phyloP scores from a whole-genome alignment of 2,797 vertebrate species.

The Zenarchopterus dispar region DNA sequence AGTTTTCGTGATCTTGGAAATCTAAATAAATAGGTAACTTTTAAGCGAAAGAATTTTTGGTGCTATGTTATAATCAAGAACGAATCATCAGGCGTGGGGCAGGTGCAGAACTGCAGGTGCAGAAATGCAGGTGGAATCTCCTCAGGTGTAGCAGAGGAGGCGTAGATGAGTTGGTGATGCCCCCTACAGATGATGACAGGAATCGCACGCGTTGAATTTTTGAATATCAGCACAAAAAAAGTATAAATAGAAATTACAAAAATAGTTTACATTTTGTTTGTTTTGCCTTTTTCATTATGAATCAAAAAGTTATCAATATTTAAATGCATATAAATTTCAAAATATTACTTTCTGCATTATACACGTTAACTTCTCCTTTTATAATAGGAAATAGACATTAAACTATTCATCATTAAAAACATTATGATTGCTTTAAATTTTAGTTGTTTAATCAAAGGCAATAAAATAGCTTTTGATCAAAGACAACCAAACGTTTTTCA shows the following conservation, averaged over 20 bases:
- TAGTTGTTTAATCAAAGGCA: not conserved
- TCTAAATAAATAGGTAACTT: not conserved
- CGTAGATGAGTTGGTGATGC: constrained; percentile 32
- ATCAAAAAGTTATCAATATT: not conserved
- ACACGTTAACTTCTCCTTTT: too few species aligned
- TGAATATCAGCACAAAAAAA: not conserved
- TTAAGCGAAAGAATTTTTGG: not conserved
- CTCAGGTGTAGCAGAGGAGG: constrained; percentile 40
- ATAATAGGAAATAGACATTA: too few species aligned
- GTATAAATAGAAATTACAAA: not conserved
- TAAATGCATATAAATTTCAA: not conserved
- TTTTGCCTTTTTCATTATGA: not conserved
- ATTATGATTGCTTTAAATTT: not conserved
- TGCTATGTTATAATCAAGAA: not conserved
- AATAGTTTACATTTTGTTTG: not conserved
- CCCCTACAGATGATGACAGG: constrained; percentile 46
- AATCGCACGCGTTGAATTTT: not conserved
- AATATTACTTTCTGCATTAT: too few species aligned
- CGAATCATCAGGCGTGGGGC: too few species aligned
- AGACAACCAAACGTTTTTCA: too few species aligned
- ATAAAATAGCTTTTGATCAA: too few species aligned
- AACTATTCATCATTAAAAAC: too few species aligned
- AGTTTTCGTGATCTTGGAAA: not conserved
- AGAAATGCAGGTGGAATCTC: constrained; percentile 34
- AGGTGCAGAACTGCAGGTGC: constrained; percentile 32